Base-by-base conservation (phyloP, 1,140 invertebrate genomes). In the Apocrypta bakeri region DNA sequence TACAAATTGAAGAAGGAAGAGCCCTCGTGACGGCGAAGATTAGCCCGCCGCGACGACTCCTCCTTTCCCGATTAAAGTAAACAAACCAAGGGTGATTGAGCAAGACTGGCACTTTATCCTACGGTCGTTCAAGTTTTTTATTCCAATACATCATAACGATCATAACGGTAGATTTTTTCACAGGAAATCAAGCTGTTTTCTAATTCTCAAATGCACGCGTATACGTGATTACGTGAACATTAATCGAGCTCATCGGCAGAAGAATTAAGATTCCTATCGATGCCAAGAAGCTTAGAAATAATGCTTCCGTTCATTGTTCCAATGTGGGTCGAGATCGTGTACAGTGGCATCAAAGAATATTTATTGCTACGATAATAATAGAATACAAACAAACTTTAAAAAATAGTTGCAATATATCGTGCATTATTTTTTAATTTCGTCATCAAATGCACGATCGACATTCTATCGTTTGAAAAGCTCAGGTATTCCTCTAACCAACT, bases 241-340 rank as follows among this genome's bases (percentile, higher is more conserved):
- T 1, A 40, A 42, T 72, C 31, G 33, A 42, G 31, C n/a, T 72
- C 33, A 37, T 12, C 33, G 33, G 8, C 8, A 12, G 31, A 4
- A 69, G 17, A 69, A 69, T 69, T 69, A 69, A 69, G 68, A 69
- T 69, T 69, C 68, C 9, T 31, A 69, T 69, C 68, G 27, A 69
- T 14, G 27, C 64, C 25, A 11, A 66, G 24, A 56, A 29, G 6
- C 27, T 66, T 14, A 6, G 27, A 66, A 66, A 25, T 66, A 31
- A 69, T 31, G 68, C 11, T 69, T 29, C 68, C 68, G 68, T 21
- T 17, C 68, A 69, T 69, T 69, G 29, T 69, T 69, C 27, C 17
- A 33, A 69, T 56, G n/a, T 56, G 21, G 48, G 48, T 56, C 48
- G 14, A 17, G 17, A 56, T 48, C n/a, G n/a, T n/a, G 42, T 48